A percentile compares a stretch with the other conserved stretches of the same genome.
Evolutionary conservation across 1,140 invertebrate genomes (phyloP).

Genomic region (Diploscapter pachys): DNA sequence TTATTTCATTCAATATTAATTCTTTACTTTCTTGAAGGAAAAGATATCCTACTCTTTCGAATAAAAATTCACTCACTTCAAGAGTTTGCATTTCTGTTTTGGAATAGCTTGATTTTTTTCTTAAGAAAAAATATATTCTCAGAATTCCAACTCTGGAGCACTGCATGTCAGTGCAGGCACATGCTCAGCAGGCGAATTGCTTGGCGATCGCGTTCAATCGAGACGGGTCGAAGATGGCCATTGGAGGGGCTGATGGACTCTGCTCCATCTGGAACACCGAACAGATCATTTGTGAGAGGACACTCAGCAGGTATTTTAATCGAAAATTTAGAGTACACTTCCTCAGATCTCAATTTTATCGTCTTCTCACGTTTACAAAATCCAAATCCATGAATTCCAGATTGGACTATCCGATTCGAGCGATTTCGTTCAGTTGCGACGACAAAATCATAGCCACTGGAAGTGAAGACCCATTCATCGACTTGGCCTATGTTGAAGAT

Average conservation of each 20-base stretch:
- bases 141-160: slow-evolving; percentile 19
- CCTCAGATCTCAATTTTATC: neutral
- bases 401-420: slow-evolving; percentile 15
- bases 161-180: slow-evolving; percentile 6
- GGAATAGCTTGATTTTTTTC: no score
- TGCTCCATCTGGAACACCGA: slow-evolving; percentile 25
- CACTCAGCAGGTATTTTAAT: slow-evolving; percentile 8
- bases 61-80: no score
- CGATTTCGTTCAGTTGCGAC: slow-evolving; percentile 20
- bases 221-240: slow-evolving; percentile 18
- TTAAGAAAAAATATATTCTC: neutral
- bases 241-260: slow-evolving; percentile 24
- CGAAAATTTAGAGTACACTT: neutral
- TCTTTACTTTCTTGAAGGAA: no score
- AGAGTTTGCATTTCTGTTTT: no score
- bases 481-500: slow-evolving; percentile 22
- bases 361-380: neutral
- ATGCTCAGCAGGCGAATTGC: slow-evolving; percentile 11
- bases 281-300: slow-evolving; percentile 16
- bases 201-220: slow-evolving; percentile 8
- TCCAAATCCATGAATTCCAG: neutral
- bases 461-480: slow-evolving; percentile 24
- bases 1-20: neutral
- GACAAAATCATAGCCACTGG: slow-evolving; percentile 18
- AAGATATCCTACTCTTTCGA: no score